Evolutionary conservation across 2,888 invertebrate species (phyloP).

Genomic region (Embidobia sp.): DNA sequence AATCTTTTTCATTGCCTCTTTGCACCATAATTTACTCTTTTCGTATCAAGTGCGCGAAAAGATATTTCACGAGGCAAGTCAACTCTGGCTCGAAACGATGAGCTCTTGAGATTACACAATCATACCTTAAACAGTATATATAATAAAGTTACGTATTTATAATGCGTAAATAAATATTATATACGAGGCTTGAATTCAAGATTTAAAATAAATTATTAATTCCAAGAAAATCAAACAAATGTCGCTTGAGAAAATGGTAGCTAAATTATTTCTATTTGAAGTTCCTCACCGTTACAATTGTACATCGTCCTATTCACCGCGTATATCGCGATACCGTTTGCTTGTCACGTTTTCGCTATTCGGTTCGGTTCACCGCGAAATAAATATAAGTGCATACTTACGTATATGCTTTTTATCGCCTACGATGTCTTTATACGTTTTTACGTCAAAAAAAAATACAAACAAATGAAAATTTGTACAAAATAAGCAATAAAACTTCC

Average conservation of each 20-base stretch:
- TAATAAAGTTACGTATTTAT: no score
- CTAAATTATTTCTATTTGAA: constrained; percentile 51
- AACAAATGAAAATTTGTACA: constrained; percentile 41
- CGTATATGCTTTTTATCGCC: constrained; percentile 65
- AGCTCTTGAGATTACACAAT: no score
- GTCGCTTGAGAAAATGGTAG: constrained; percentile 32
- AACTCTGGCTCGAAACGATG: no score
- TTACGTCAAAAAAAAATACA: constrained; percentile 36
- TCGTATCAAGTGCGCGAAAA: no score
- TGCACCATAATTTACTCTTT: no score
- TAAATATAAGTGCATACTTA: constrained; percentile 74
- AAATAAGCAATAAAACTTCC: neutral
- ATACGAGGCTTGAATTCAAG: no score
- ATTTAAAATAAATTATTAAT: constrained; percentile 9
- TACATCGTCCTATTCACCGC: constrained; percentile 73
- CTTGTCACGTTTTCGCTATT: constrained; percentile 79
- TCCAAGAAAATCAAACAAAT: constrained; percentile 10
- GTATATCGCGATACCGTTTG: constrained; percentile 77
- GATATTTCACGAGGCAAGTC: no score
- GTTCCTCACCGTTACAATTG: constrained; percentile 69
- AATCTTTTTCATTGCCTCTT: no score
- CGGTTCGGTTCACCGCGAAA: constrained; percentile 78
- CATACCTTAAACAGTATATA: no score
- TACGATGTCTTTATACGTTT: constrained; percentile 48
- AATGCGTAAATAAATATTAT: no score